Percentiles rank a stretch among this genome's conserved stretches.
Evolutionary conservation across 2,888 invertebrate genomes (phyloP).

Genomic region (Aporophyla nigra): DNA sequence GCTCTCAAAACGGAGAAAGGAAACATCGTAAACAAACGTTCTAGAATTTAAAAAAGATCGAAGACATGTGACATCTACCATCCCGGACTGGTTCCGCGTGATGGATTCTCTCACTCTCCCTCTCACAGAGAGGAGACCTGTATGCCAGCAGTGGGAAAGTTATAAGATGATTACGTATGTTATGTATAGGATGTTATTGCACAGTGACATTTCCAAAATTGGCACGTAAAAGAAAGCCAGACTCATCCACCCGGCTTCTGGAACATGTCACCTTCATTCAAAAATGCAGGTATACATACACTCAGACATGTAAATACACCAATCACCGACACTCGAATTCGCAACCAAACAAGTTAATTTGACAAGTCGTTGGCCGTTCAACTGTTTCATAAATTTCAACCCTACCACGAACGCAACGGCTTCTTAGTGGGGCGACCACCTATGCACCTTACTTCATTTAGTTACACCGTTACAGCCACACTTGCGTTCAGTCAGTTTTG

Average conservation of each 20-base stretch:
- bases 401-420: constrained; percentile 59
- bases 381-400: constrained; percentile 58
- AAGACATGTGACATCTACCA: too few relatives aligned
- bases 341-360: constrained; percentile 45
- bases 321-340: constrained; percentile 19
- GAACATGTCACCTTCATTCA: constrained; percentile 5
- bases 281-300: neutral
- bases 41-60: too few relatives aligned
- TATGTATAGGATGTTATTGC: neutral
- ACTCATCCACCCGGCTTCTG: neutral
- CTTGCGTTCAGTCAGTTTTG: constrained; percentile 58
- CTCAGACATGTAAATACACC: neutral
- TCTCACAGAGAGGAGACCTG: too few relatives aligned
- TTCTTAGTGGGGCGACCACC: constrained; percentile 68
- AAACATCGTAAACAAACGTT: too few relatives aligned
- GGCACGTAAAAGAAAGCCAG: too few relatives aligned
- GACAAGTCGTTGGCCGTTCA: constrained; percentile 51
- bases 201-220: neutral
- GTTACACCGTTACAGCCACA: constrained; percentile 57
- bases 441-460: constrained; percentile 57
- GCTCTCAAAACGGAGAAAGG: too few relatives aligned
- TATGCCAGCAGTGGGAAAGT: too few relatives aligned
- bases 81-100: too few relatives aligned
- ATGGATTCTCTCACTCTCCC: too few relatives aligned
- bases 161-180: too few relatives aligned